Conservation (phyloP, 2,797 vertebrate genomes). For the Morelia viridis region DNA sequence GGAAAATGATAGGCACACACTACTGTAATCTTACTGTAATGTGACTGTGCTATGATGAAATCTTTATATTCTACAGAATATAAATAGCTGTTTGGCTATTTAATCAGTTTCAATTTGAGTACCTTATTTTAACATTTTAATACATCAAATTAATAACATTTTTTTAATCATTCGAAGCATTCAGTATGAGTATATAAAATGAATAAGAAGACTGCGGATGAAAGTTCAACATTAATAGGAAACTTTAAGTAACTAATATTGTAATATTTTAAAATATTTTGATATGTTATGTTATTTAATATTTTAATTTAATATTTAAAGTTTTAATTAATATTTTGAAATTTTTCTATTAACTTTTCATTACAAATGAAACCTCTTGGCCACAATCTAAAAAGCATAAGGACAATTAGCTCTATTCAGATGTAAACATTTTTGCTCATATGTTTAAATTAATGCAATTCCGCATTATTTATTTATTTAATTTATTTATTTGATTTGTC, state of each 20-base stretch:
- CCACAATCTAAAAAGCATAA: not conserved
- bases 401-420: not conserved
- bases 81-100: not conserved
- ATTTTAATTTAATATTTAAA: not conserved
- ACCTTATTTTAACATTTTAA: constrained; percentile 6
- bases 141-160: not conserved
- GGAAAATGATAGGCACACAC: not conserved
- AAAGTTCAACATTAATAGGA: not conserved
- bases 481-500: too few species aligned
- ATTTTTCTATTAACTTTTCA: not conserved
- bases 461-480: too few species aligned
- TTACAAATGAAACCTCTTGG: not conserved
- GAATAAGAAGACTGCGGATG: not conserved
- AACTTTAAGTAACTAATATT: not conserved
- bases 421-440: not conserved
- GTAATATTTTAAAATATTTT: not conserved
- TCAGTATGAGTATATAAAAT: not conserved
- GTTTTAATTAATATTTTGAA: not conserved
- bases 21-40: not conserved
- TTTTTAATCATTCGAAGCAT: not conserved
- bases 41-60: not conserved
- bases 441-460: not conserved
- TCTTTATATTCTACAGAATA: not conserved
- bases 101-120: not conserved
- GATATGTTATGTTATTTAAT: not conserved